phyloP scores from a whole-genome alignment of 2,113 vertebrate genomes.

The Rousettus leschenaultii region DNA sequence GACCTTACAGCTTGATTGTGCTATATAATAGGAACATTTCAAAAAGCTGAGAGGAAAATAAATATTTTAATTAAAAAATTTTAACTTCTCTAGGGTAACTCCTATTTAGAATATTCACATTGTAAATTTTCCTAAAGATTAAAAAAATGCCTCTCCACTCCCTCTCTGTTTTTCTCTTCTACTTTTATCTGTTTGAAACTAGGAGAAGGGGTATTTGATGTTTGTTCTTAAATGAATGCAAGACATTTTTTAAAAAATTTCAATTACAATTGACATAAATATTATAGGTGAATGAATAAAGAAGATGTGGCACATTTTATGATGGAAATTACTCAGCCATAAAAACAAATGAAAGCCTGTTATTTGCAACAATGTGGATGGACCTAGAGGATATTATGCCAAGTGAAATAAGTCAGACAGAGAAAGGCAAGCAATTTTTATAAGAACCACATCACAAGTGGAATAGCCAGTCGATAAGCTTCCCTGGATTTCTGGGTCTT shows the following conservation, averaged over 20 bases:
- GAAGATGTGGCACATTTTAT: background rate
- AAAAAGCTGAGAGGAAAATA: background rate
- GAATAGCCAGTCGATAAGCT: background rate
- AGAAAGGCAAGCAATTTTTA: background rate
- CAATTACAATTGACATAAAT: background rate
- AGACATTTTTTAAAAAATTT: background rate
- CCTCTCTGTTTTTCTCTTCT: background rate
- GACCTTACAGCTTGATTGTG: background rate
- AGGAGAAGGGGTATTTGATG: background rate
- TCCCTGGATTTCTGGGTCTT: background rate
- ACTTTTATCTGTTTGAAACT: background rate
- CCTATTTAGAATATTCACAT: background rate
- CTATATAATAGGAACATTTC: background rate
- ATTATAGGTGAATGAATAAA: background rate
- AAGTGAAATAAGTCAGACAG: background rate
- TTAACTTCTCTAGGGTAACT: background rate
- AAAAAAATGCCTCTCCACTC: background rate
- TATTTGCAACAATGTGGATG: background rate
- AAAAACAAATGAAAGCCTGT: background rate
- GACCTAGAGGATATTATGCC: background rate
- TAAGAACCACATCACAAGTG: background rate
- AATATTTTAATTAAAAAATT: conserved; percentile 4
- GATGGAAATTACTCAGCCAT: background rate
- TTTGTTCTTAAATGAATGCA: background rate
- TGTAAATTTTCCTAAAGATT: background rate